These are phyloP conservation scores for Drosophila neotestacea DNA, from an alignment of 2,888 invertebrate genomes.

Conservation along the genomic window DNA sequence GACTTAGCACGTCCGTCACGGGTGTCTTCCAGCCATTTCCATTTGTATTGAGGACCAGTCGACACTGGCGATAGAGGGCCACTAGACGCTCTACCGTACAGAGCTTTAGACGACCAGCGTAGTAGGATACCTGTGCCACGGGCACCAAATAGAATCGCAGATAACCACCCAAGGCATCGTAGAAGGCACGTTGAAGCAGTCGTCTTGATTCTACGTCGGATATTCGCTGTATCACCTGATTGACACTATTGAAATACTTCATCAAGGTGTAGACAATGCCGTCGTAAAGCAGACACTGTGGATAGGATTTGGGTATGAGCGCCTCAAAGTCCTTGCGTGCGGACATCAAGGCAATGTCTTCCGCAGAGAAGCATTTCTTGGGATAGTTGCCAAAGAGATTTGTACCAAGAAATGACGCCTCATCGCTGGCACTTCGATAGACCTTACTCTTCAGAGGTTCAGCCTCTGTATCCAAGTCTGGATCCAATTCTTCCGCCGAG, in stretches of 20 bases:
- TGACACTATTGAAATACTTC: conserved; percentile 82
- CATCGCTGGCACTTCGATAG: conserved; percentile 10
- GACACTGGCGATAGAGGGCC: conserved; percentile 76
- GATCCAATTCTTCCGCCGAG: conserved; percentile 18
- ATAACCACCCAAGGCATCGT: conserved; percentile 84
- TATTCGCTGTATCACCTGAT: conserved; percentile 75
- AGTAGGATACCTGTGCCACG: conserved; percentile 82
- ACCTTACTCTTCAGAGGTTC: neutral
- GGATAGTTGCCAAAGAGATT: conserved; percentile 79
- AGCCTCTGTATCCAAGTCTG: neutral
- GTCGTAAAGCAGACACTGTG: conserved; percentile 74
- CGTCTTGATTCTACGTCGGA: conserved; percentile 54
- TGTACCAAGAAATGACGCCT: conserved; percentile 80
- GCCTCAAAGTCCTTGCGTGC: conserved; percentile 83
- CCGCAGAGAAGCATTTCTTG: conserved; percentile 82
- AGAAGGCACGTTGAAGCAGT: conserved; percentile 78
- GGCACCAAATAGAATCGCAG: conserved; percentile 81
- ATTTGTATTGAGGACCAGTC: conserved; percentile 82
- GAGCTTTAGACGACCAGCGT: conserved; percentile 80
- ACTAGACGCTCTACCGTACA: conserved; percentile 72
- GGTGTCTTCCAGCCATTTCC: conserved; percentile 84
- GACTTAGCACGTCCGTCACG: conserved; percentile 60
- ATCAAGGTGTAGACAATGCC: conserved; percentile 75
- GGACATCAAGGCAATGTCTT: conserved; percentile 81
- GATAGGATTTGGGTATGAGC: conserved; percentile 80